phyloP scores from a whole-genome alignment of 2,797 vertebrate species.

The Cuculus canorus region DNA sequence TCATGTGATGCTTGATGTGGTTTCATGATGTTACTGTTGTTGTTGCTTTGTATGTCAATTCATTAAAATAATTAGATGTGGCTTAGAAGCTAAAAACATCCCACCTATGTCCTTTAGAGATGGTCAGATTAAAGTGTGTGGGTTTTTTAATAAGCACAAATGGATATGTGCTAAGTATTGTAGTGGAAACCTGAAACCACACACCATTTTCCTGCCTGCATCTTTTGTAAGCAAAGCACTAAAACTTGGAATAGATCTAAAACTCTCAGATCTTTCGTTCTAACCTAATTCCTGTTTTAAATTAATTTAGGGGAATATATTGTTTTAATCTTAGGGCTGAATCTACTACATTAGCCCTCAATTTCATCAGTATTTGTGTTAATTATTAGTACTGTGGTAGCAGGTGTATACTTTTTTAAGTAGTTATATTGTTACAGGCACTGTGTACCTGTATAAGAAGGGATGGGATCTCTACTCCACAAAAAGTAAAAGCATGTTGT shows the following conservation, averaged over 20 bases:
- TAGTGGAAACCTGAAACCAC: conserved; percentile 49
- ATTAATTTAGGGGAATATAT: not conserved
- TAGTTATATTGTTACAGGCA: not conserved
- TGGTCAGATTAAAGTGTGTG: conserved; percentile 15
- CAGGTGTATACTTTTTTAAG: not conserved
- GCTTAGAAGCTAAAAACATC: conserved; percentile 27
- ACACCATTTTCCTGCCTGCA: not conserved
- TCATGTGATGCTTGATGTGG: conserved; percentile 14
- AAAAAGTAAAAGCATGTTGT: not conserved
- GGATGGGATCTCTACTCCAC: not conserved
- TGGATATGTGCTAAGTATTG: conserved; percentile 28
- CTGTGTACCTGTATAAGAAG: not conserved
- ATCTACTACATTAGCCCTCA: not conserved
- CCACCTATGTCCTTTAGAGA: conserved; percentile 35
- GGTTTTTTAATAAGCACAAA: conserved; percentile 39
- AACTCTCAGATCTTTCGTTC: not conserved
- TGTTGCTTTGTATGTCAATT: conserved; percentile 17
- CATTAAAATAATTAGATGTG: conserved; percentile 46
- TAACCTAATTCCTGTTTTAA: not conserved
- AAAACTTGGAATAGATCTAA: conserved; percentile 3
- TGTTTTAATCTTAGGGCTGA: not conserved
- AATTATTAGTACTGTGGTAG: not conserved
- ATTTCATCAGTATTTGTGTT: not conserved
- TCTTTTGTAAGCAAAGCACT: conserved; percentile 8
- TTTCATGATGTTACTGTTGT: conserved; percentile 28